Base-by-base conservation (phyloP, 2,888 invertebrate species). In the Epirrhoe tristata region DNA sequence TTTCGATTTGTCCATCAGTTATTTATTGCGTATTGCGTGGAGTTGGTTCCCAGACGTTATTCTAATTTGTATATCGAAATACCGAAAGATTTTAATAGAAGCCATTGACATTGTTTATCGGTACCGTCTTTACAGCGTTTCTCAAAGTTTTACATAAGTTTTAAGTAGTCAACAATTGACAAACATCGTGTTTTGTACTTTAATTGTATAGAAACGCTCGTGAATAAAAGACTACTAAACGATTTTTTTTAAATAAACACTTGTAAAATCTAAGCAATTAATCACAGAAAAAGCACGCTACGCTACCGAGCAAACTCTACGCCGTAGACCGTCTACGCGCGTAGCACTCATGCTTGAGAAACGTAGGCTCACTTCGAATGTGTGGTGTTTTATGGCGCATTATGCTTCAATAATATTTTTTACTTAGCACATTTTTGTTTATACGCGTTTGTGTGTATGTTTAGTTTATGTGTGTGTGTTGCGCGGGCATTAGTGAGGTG, bases 401-500 rank as follows among this genome's bases (percentile, higher is more conserved):
- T 90, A 92, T 88, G 84, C 84, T 86, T 88, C 90, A 91, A 91
- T 92, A 90, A 91, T 92, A 92, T 91, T 91, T 93, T 92, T 93
- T 91, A 92, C 92, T 93, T 92, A 91, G 91, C 92, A 91, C 91
- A 89, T 90, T 88, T 87, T 87, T 85, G 89, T 89, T 84, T 85
- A 85, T 86, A 83, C 82, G 78, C 67, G 71, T 50, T 52, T 65
- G 68, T 62, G 74, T 71, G 78, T 65, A 76, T 71, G 75, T 66
- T 32, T 76, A 73, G 76, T 71, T 75, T 74, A 77, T 74, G 73
- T 46, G 46, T 46, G 24, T 51, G 17, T 67, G 81, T 86, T 83
- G 88, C 82, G 81, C 80, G 88, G 84, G 85, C 84, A 74, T 60
- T 67, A 71, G 70, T 69, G 71, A 56, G 67, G 74, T 67, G 71